Conservation (phyloP, 2,797 vertebrate genomes). For the Crocodylus rhombifer region DNA sequence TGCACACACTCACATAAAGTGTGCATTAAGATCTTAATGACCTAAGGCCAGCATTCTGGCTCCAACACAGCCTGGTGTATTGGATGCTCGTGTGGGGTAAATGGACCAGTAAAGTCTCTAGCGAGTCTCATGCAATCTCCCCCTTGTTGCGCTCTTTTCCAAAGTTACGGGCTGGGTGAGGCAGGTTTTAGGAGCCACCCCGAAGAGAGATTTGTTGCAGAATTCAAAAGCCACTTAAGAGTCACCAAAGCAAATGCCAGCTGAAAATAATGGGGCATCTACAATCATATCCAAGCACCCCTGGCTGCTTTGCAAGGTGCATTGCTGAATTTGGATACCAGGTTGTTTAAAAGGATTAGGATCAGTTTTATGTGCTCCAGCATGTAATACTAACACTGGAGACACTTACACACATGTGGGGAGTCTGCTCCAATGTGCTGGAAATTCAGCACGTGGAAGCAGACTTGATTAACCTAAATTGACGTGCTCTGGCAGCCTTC, state of each 20-base stretch:
- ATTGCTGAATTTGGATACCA: too few species aligned
- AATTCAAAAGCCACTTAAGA: background rate
- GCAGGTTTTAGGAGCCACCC: background rate
- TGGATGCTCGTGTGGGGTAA: too few species aligned
- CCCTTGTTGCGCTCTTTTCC: background rate
- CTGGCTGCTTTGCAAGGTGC: too few species aligned
- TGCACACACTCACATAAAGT: accelerated
- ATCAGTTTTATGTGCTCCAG: background rate
- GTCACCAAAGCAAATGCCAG: background rate
- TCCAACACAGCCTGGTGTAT: too few species aligned
- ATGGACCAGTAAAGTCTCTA: too few species aligned
- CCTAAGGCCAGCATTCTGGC: too few species aligned
- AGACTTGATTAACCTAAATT: too few species aligned
- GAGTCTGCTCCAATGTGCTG: too few species aligned
- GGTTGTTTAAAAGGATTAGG: background rate
- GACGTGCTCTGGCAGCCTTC: too few species aligned
- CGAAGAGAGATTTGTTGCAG: background rate
- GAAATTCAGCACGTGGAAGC: too few species aligned
- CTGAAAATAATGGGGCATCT: background rate
- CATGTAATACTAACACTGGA: background rate
- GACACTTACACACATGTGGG: background rate
- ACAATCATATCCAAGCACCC: background rate
- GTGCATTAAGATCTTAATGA: too few species aligned
- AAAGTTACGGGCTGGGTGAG: background rate
- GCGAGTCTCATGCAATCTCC: too few species aligned